These are phyloP conservation scores for Phaethornis superciliosus DNA, from an alignment of 2,113 vertebrate genomes.

Conservation along the genomic window DNA sequence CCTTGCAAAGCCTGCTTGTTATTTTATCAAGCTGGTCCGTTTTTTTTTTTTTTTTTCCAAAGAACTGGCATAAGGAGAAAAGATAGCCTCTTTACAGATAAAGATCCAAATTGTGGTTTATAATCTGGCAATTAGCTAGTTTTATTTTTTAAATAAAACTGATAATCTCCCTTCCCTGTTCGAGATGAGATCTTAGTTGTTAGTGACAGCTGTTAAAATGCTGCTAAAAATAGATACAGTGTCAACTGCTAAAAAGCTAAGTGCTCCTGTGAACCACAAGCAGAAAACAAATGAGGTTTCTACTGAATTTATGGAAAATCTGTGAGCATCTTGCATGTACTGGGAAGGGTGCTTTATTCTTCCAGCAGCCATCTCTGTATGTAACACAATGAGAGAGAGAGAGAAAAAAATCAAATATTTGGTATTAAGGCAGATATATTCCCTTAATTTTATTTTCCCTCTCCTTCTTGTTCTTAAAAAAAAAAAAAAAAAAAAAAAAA, in stretches of 20 bases:
- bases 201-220: constrained; percentile 81
- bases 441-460: background rate
- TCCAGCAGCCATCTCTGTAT: constrained; percentile 2
- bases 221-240: constrained; percentile 74
- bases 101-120: constrained; percentile 54
- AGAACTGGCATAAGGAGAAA: constrained; percentile 15
- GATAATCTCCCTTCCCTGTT: constrained; percentile 51
- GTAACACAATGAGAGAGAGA: background rate
- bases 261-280: constrained; percentile 67
- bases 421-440: background rate
- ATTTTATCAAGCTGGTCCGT: background rate
- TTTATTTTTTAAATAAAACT: constrained; percentile 56
- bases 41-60: rapidly evolving
- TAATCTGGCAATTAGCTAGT: constrained; percentile 49
- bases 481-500: background rate
- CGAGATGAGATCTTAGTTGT: constrained; percentile 73
- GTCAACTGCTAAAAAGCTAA: constrained; percentile 72
- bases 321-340: constrained; percentile 26
- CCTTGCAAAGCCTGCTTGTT: background rate
- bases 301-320: constrained; percentile 48
- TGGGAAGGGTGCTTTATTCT: constrained; percentile 12
- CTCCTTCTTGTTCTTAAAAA: background rate
- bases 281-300: constrained; percentile 68
- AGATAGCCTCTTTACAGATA: constrained; percentile 19
- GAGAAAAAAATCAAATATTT: background rate